Evolutionary conservation across 92 coral and sea anemone genomes (phyloP).

Genomic region (Paragorgia papillata): DNA sequence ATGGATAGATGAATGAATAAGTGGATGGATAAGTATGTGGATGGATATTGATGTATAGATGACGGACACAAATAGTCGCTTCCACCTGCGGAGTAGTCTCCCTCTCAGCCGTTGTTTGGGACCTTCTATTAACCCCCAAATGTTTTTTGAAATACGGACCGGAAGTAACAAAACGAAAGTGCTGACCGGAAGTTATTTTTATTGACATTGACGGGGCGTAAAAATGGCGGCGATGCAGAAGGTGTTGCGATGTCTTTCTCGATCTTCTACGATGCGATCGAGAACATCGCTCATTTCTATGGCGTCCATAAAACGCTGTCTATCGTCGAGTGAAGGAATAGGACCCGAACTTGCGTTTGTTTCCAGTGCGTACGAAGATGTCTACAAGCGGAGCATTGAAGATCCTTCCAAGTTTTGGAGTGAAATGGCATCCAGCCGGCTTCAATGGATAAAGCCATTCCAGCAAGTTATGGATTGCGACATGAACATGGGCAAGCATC

Average conservation of each 20-base stretch:
- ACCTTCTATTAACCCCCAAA: no score
- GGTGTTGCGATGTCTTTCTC: neutral
- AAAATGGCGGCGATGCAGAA: constrained; percentile 18
- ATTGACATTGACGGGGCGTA: neutral
- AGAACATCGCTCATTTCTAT: neutral
- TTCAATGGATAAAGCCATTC: constrained; percentile 90
- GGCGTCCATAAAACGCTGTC: neutral
- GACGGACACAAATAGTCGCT: no score
- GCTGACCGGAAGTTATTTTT: constrained; percentile 5
- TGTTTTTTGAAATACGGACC: no score
- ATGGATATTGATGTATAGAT: no score
- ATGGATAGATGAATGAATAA: no score
- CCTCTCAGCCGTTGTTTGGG: no score
- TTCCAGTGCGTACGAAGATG: constrained; percentile 73
- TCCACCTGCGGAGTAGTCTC: no score
- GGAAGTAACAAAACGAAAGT: no score
- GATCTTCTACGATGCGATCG: neutral
- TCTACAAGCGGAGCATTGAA: constrained; percentile 69
- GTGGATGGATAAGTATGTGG: no score
- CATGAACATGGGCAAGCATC: constrained; percentile 79
- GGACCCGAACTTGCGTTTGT: constrained; percentile 85
- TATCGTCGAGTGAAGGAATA: neutral
- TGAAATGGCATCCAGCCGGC: constrained; percentile 75
- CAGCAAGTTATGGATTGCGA: constrained; percentile 87
- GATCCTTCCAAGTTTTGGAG: constrained; percentile 96